Evolutionary conservation across 2,113 vertebrate genomes (phyloP).

Genomic region (Lepus europaeus): DNA sequence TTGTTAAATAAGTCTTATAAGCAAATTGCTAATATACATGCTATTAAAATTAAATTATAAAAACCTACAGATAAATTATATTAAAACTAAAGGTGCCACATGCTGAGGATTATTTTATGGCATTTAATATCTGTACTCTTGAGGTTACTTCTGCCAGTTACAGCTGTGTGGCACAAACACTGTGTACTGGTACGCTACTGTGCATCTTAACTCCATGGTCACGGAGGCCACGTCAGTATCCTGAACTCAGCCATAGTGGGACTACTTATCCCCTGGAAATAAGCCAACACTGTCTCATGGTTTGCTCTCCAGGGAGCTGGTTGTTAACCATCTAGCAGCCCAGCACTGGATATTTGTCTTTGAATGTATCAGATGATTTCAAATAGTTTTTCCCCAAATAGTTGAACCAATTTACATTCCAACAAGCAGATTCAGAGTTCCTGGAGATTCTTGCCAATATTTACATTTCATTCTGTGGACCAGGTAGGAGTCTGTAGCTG

Average conservation of each 20-base stretch:
- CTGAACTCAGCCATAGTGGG: not conserved
- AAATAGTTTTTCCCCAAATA: not conserved
- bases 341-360: not conserved
- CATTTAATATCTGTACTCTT: not conserved
- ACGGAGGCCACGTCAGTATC: not conserved
- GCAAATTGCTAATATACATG: not conserved
- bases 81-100: not conserved
- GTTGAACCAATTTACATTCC: conserved; percentile 11
- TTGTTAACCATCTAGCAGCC: not conserved
- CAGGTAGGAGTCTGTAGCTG: not conserved
- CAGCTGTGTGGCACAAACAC: not conserved
- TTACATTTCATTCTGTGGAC: conserved; percentile 6
- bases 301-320: not conserved
- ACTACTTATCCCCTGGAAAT: not conserved
- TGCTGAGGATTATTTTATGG: not conserved
- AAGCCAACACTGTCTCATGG: not conserved
- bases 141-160: not conserved
- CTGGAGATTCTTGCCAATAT: not conserved
- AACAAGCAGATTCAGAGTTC: conserved; percentile 15
- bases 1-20: conserved; percentile 2
- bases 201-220: not conserved
- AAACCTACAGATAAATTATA: not conserved
- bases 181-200: no score
- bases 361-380: conserved; percentile 35
- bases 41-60: not conserved